Evolutionary conservation across 1,140 invertebrate genomes (phyloP).

Genomic region (Fragariocoptes setiger): DNA sequence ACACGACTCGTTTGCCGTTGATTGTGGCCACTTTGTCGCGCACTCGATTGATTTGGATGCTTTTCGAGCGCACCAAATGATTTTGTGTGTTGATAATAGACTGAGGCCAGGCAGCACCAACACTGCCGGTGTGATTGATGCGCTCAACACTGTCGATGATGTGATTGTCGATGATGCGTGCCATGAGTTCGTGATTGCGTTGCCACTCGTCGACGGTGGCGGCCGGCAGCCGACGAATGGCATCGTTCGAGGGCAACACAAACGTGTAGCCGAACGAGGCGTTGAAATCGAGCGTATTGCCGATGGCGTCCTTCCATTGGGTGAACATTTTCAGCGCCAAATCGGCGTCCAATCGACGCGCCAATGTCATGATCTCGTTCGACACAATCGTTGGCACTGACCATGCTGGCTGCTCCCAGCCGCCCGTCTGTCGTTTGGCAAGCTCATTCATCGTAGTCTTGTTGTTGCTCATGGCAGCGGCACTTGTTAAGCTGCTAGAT

Average conservation of each 20-base stretch:
- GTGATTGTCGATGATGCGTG: constrained; percentile 9
- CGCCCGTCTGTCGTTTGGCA: too few species aligned
- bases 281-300: constrained; percentile 2
- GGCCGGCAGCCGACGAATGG: constrained; percentile 9
- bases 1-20: constrained; percentile 12
- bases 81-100: not conserved
- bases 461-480: too few species aligned
- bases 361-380: too few species aligned
- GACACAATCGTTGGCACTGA: too few species aligned
- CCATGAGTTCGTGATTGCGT: constrained; percentile 6
- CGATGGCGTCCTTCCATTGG: not conserved
- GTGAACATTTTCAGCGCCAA: not conserved
- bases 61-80: not conserved
- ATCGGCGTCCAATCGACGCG: not conserved
- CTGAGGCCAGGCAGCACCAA: not conserved
- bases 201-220: constrained; percentile 10
- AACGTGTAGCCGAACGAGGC: constrained; percentile 9
- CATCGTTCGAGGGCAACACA: constrained; percentile 12
- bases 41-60: not conserved
- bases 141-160: constrained; percentile 7
- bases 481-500: too few species aligned
- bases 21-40: constrained; percentile 9
- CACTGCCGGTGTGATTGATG: not conserved
- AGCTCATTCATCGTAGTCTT: too few species aligned
- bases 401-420: too few species aligned